phyloP scores from a whole-genome alignment of 2,888 invertebrate genomes.

The Buathra laborator region DNA sequence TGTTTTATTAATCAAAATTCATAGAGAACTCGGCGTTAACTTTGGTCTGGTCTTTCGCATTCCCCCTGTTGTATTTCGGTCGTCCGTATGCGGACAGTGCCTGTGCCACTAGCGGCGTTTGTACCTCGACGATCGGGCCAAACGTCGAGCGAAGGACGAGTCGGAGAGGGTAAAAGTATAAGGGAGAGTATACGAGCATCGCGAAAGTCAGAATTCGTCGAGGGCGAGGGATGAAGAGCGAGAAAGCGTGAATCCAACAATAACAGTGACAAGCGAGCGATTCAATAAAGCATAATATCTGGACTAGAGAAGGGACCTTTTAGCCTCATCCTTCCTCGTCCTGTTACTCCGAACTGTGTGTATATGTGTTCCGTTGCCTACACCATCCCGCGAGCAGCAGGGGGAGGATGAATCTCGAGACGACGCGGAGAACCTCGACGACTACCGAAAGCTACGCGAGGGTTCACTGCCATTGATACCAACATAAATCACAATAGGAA shows the following conservation, averaged over 20 bases:
- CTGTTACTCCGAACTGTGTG: constrained; percentile 14
- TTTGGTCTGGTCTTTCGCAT: constrained; percentile 64
- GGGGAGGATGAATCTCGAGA: constrained; percentile 70
- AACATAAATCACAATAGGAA: constrained; percentile 86
- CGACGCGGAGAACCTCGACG: constrained; percentile 48
- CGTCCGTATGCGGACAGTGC: constrained; percentile 2
- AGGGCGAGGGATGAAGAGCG: constrained; percentile 48
- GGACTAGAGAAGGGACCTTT: constrained; percentile 71
- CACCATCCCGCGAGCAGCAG: constrained; percentile 31
- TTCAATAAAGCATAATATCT: constrained; percentile 85
- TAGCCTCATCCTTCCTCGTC: constrained; percentile 43
- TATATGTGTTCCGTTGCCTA: constrained; percentile 17
- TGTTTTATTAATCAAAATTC: constrained; percentile 82
- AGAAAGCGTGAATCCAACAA: constrained; percentile 77
- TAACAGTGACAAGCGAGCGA: constrained; percentile 81
- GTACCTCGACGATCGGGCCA: constrained; percentile 30
- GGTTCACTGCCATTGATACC: constrained; percentile 83
- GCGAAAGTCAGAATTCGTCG: constrained; percentile 18
- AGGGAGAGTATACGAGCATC: constrained; percentile 9
- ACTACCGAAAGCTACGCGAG: constrained; percentile 11
- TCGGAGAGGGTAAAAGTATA: constrained; percentile 50
- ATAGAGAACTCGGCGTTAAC: constrained; percentile 73
- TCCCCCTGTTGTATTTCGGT: constrained; percentile 49
- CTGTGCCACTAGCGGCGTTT: constrained; percentile 7
- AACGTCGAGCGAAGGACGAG: constrained; percentile 51